Conservation (phyloP, 2,113 vertebrate species). For the Lathamus discolor region DNA sequence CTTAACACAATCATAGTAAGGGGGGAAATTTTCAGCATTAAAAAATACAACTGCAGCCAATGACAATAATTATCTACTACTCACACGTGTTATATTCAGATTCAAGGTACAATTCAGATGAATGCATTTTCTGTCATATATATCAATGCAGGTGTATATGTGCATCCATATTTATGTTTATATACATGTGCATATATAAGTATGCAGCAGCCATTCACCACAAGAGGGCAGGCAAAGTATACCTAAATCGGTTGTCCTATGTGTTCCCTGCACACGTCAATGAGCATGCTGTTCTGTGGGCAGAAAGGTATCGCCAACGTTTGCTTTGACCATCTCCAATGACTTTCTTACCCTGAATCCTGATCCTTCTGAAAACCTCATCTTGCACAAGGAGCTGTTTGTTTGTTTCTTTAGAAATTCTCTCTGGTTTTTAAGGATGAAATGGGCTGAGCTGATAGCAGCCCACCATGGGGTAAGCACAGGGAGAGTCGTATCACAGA, state of each 20-base stretch:
- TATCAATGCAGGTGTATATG: not conserved
- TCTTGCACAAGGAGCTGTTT: not conserved
- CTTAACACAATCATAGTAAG: not conserved
- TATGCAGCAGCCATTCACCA: not conserved
- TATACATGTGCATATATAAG: fast-evolving
- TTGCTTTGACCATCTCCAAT: not conserved
- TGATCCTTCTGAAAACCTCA: not conserved
- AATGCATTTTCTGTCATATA: not conserved
- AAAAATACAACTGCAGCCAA: not conserved
- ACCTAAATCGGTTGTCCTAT: not conserved
- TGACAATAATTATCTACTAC: not conserved
- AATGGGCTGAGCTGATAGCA: not conserved
- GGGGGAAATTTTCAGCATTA: not conserved
- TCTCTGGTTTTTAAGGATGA: not conserved
- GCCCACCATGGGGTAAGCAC: not conserved
- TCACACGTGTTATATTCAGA: not conserved
- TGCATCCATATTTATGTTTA: fast-evolving
- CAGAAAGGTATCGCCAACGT: fast-evolving
- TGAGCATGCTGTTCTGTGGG: not conserved
- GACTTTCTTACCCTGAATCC: not conserved
- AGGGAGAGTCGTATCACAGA: not conserved
- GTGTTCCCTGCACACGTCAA: not conserved
- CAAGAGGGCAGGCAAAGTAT: slow-evolving; percentile 62
- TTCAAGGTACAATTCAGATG: not conserved
- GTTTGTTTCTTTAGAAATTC: not conserved